Evolutionary conservation across 2,797 vertebrate genomes (phyloP).

Genomic region (Coilia nasus): DNA sequence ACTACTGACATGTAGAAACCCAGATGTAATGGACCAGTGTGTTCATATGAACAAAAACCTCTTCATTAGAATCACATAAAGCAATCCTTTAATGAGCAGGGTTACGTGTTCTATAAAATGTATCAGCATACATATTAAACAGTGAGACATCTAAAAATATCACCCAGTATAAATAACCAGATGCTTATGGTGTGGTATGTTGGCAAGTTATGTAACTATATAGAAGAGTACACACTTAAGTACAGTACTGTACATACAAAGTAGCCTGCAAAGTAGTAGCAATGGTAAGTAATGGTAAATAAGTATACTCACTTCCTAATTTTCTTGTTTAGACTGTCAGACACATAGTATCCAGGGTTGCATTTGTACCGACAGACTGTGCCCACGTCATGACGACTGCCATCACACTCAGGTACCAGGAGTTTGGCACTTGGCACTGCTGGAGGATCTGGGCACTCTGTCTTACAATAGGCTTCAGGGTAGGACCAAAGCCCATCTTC

Average conservation of each 20-base stretch:
- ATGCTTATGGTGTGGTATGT: neutral
- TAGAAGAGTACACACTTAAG: neutral
- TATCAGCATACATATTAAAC: constrained; percentile 29
- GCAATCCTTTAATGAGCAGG: constrained; percentile 48
- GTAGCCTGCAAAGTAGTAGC: neutral
- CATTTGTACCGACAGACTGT: constrained; percentile 88
- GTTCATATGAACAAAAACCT: constrained; percentile 4
- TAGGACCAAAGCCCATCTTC: constrained; percentile 95
- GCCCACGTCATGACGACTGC: constrained; percentile 85
- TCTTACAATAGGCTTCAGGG: constrained; percentile 94
- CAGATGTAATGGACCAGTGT: constrained; percentile 29
- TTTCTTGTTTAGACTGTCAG: constrained; percentile 67
- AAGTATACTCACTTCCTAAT: constrained; percentile 77
- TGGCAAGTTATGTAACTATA: neutral
- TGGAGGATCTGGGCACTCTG: constrained; percentile 82
- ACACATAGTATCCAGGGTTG: constrained; percentile 86
- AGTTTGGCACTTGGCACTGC: constrained; percentile 76
- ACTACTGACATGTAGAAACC: constrained; percentile 39
- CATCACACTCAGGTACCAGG: constrained; percentile 79
- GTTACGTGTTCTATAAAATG: constrained; percentile 34
- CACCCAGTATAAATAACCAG: neutral
- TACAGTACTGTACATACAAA: too few relatives aligned
- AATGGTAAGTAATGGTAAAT: neutral
- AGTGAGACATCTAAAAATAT: neutral
- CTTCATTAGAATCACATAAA: constrained; percentile 64